phyloP scores from a whole-genome alignment of 2,113 vertebrate species.

The Gnathonemus echidnorhynchus region DNA sequence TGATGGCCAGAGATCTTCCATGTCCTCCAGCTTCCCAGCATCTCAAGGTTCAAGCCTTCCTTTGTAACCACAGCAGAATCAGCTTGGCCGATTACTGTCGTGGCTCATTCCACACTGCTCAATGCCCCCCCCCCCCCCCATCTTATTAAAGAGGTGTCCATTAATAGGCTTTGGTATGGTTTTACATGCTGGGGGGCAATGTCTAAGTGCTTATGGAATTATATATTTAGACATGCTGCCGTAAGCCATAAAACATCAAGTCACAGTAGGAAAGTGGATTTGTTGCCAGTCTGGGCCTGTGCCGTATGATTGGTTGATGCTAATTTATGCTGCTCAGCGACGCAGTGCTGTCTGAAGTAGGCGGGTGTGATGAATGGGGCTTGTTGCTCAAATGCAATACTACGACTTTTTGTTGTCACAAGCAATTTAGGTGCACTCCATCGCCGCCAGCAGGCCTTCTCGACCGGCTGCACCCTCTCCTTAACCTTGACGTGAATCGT shows the following conservation, averaged over 20 bases:
- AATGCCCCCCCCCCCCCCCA: neutral
- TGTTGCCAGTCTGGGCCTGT: neutral
- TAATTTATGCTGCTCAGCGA: conserved; percentile 32
- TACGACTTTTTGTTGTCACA: conserved; percentile 25
- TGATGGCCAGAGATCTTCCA: neutral
- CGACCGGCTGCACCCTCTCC: neutral
- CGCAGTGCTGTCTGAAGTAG: conserved; percentile 29
- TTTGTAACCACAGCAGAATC: neutral
- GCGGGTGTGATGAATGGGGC: conserved; percentile 40
- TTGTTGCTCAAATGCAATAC: conserved; percentile 37
- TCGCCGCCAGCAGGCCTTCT: neutral
- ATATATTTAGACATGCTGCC: neutral
- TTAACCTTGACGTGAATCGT: neutral
- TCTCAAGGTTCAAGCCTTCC: neutral
- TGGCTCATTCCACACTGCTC: neutral
- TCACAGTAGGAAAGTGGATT: neutral
- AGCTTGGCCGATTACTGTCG: neutral
- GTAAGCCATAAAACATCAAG: neutral
- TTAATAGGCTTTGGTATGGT: conserved; percentile 6
- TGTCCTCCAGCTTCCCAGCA: neutral
- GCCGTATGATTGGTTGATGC: conserved; percentile 17
- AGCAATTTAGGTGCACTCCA: conserved; percentile 11
- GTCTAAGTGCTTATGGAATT: neutral
- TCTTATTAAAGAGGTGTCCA: conserved; percentile 2
- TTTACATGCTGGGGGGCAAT: neutral